Conservation (phyloP, 64 coral and sea anemone species). For the Porites lutea region DNA sequence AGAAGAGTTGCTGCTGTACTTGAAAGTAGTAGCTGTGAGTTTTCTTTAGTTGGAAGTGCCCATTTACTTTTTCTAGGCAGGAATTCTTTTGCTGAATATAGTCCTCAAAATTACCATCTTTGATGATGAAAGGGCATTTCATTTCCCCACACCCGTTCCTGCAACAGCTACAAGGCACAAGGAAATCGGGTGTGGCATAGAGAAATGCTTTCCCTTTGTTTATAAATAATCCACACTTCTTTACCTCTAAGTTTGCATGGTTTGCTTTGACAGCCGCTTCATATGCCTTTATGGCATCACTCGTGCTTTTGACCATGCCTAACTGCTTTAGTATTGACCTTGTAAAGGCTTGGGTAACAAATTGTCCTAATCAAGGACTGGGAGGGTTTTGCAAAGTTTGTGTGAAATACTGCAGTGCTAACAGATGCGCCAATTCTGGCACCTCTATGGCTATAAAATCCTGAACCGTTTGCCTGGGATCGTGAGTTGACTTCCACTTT, state of each 20-base stretch:
- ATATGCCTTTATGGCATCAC: constrained; percentile 63
- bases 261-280: neutral
- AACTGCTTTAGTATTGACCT: constrained; percentile 50
- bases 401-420: constrained; percentile 41
- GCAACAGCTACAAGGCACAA: constrained; percentile 44
- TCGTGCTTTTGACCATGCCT: constrained; percentile 43
- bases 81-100: constrained; percentile 47
- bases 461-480: constrained; percentile 26
- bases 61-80: constrained; percentile 63
- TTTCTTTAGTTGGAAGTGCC: constrained; percentile 26
- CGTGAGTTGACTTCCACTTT: constrained; percentile 38
- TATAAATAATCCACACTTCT: constrained; percentile 53
- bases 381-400: constrained; percentile 51
- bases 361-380: constrained; percentile 59
- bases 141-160: constrained; percentile 60
- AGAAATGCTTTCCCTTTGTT: constrained; percentile 49
- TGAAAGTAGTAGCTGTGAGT: constrained; percentile 44
- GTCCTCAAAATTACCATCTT: constrained; percentile 47
- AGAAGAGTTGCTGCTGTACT: constrained; percentile 57
- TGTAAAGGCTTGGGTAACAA: constrained; percentile 61
- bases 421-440: constrained; percentile 59
- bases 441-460: constrained; percentile 56
- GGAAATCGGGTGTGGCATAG: constrained; percentile 66
- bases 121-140: constrained; percentile 49
- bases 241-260: constrained; percentile 55